Base-by-base conservation (phyloP, 2,888 invertebrate genomes). In the Meganola albula region DNA sequence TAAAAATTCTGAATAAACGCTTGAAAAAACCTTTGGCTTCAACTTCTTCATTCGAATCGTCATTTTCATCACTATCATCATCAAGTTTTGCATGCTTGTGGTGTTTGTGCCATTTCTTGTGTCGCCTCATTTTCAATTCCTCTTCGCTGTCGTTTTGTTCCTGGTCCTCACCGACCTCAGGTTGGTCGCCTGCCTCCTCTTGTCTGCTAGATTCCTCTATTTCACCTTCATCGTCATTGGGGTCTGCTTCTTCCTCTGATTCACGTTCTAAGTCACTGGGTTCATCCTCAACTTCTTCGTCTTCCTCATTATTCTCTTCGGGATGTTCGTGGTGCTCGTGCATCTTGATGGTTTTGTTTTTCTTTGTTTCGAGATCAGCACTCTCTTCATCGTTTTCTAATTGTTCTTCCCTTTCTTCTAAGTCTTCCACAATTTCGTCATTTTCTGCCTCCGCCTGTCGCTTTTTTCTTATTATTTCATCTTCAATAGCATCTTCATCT, bases 1-100 rank as follows among this genome's bases (percentile, higher is more conserved):
- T 61, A 22, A 62, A 57, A 37, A 58, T 45, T 48, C 62, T 63
- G 26, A 70, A 59, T 18, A 78, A 44, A 36, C 58, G 61, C 34
- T 50, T 63, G 44, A 74, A 71, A 37, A 76, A 64, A 7, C 20
- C 20, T 2, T 7, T 20, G 3, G 7, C 28, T 26, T 37, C 28
- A 10, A 36, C 27, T 12, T 28, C 28, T 13, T 10, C 24, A n/a
- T 24, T 18, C 10, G 4, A n/a, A n/a, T n/a, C 12, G 3, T 44
- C 45, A 16, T 33, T 24, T 13, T 13, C 20, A n/a, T 20, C 20
- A 7, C 8, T n/a, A 20, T 20, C 20, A 1, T 27, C 31, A 7
- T 26, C 35, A 12, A 3, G 2, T 9, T 9, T n/a, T n/a, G n/a
- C n/a, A n/a, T n/a, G n/a, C n/a, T n/a, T n/a, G n/a, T n/a, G n/a